These are phyloP conservation scores for Cotesia congregata DNA, from an alignment of 2,888 invertebrate species.

Conservation along the genomic window DNA sequence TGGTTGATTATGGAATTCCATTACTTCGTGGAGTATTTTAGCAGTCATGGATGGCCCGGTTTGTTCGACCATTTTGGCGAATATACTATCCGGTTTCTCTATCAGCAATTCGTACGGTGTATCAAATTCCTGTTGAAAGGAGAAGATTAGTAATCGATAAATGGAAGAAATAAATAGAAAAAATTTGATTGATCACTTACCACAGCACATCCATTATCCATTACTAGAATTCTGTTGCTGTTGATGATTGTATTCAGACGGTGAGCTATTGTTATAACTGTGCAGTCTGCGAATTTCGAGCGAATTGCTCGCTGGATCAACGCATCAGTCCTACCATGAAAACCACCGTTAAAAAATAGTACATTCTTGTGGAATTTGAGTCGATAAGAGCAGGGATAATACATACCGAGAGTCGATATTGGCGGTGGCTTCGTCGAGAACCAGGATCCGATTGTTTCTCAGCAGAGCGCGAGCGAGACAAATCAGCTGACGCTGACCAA, in stretches of 20 bases:
- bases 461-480: slow-evolving; percentile 79
- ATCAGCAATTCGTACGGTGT: no score
- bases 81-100: no score
- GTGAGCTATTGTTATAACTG: slow-evolving; percentile 82
- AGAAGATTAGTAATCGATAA: no score
- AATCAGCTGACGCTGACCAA: slow-evolving; percentile 79
- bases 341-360: not conserved
- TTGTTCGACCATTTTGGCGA: no score
- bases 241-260: slow-evolving; percentile 94
- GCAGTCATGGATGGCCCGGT: no score
- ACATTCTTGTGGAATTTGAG: not conserved
- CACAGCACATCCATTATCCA: slow-evolving; percentile 84
- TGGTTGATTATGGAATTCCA: no score
- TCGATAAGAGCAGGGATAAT: not conserved
- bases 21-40: no score
- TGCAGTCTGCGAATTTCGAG: slow-evolving; percentile 73
- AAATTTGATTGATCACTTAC: slow-evolving; percentile 41
- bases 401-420: slow-evolving; percentile 77
- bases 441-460: slow-evolving; percentile 75
- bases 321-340: slow-evolving; percentile 71
- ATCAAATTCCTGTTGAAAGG: no score
- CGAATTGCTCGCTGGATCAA: slow-evolving; percentile 75
- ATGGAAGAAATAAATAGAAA: no score
- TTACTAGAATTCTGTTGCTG: slow-evolving; percentile 88
- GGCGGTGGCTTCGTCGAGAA: slow-evolving; percentile 81